These are phyloP conservation scores for Melanocharis versteri DNA, from an alignment of 2,113 vertebrate species.

Conservation along the genomic window DNA sequence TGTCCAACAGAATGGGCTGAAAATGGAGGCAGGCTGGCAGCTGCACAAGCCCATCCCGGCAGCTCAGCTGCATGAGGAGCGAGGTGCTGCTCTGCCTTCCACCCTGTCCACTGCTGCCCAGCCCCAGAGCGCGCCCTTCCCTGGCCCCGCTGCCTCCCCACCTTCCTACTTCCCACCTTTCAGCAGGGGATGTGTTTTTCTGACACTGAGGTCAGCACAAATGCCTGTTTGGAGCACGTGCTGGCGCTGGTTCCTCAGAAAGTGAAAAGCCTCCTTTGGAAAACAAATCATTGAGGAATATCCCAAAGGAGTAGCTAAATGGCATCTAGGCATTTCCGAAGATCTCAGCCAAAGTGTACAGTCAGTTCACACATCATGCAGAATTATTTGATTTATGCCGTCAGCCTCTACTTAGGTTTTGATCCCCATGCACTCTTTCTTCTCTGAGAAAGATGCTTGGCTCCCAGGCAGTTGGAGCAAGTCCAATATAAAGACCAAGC, in stretches of 20 bases:
- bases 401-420: neutral
- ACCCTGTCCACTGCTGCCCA: neutral
- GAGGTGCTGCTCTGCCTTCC: rapidly evolving
- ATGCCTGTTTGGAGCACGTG: rapidly evolving
- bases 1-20: neutral
- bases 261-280: neutral
- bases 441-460: neutral
- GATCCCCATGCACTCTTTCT: neutral
- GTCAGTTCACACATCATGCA: neutral
- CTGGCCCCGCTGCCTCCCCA: neutral
- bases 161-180: neutral
- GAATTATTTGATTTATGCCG: neutral
- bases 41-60: neutral
- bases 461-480: neutral
- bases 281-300: neutral
- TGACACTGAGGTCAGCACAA: neutral
- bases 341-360: neutral
- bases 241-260: neutral
- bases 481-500: neutral
- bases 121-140: neutral
- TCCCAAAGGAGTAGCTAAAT: neutral
- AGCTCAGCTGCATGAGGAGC: neutral
- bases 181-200: neutral
- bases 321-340: neutral
- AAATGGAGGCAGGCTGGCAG: neutral